Conservation (phyloP, 1,140 invertebrate species). For the Drosophila orena region DNA sequence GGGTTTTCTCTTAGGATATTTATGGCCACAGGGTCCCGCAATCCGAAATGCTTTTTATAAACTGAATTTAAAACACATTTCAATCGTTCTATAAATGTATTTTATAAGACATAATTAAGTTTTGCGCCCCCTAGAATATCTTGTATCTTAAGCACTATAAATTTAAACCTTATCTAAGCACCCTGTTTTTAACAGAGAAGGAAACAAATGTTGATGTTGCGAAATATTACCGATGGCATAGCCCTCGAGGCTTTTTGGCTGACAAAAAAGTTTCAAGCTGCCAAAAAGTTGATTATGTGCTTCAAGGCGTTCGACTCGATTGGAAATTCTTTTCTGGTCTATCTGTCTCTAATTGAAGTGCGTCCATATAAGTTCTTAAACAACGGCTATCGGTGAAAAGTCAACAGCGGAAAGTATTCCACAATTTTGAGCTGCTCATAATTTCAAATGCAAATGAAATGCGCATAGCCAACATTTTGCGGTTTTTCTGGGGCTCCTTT, state of each 20-base stretch:
- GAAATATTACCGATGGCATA: conserved; percentile 63
- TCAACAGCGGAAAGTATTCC: conserved; percentile 8
- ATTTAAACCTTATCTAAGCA: not conserved
- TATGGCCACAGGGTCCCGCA: conserved; percentile 28
- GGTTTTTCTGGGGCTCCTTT: conserved; percentile 8
- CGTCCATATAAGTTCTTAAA: conserved; percentile 12
- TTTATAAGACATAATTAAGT: too few species aligned
- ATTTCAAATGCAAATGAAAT: conserved; percentile 67
- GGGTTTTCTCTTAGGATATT: conserved; percentile 42
- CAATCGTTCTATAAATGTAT: too few species aligned
- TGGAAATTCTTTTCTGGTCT: conserved; percentile 48
- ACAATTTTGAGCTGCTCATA: conserved; percentile 27
- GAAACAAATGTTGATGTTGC: conserved; percentile 54
- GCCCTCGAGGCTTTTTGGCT: conserved; percentile 38
- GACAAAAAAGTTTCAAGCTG: conserved; percentile 53
- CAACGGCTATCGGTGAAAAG: conserved; percentile 18
- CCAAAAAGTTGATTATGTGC: conserved; percentile 69
- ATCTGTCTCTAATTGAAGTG: conserved; percentile 47
- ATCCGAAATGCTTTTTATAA: not conserved
- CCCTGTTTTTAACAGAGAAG: conserved; percentile 39
- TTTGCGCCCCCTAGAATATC: too few species aligned
- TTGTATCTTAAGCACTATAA: too few species aligned
- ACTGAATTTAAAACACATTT: not conserved
- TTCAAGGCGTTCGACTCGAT: conserved; percentile 55
- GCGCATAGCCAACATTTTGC: conserved; percentile 44